Conservation (phyloP, 2,113 vertebrate species). For the Neolamprologus kungweensis region DNA sequence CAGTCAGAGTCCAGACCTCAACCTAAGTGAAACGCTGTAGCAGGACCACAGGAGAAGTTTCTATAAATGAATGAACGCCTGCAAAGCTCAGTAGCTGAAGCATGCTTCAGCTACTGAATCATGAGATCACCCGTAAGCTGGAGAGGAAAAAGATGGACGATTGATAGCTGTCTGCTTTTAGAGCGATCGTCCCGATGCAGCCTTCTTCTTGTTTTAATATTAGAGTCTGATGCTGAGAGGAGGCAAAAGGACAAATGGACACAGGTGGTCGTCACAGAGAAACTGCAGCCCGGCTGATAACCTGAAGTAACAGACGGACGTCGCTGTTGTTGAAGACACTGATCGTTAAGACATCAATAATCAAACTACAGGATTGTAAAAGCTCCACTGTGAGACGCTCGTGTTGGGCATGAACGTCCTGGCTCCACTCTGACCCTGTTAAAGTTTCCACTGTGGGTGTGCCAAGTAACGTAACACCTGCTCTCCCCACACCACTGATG, state of each 20-base stretch:
- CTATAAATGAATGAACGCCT: background rate
- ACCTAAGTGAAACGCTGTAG: background rate
- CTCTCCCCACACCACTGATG: background rate
- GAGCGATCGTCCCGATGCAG: no score
- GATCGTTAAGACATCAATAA: background rate
- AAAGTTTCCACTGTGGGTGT: background rate
- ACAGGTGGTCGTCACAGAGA: rapidly evolving
- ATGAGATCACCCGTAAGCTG: background rate
- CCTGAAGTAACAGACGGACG: background rate
- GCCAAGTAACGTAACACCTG: background rate
- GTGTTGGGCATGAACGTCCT: background rate
- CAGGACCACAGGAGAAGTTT: background rate
- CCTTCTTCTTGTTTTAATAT: background rate
- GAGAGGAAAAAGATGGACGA: background rate
- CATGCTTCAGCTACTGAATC: background rate
- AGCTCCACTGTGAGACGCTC: rapidly evolving
- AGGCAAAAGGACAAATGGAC: background rate
- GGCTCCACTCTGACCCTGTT: rapidly evolving
- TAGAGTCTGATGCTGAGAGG: background rate
- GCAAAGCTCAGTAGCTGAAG: background rate
- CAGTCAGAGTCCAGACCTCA: background rate
- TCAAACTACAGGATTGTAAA: background rate
- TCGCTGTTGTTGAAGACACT: background rate
- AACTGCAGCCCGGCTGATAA: background rate
- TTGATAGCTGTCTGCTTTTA: background rate